Conservation (phyloP, 2,888 invertebrate species). For the Pristionchus japonicus region DNA sequence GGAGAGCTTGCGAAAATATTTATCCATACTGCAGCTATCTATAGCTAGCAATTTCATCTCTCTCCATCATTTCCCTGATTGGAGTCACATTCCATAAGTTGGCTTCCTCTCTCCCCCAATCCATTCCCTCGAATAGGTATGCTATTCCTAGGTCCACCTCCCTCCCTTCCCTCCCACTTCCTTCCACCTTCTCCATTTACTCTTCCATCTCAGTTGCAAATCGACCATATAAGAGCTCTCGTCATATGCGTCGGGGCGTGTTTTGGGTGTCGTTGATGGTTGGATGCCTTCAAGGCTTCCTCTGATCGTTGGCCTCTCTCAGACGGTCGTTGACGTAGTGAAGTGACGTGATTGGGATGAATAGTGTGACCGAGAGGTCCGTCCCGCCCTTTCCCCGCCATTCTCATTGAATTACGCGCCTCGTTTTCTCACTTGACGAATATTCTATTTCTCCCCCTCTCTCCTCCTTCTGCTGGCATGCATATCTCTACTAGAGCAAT, state of each 20-base stretch:
- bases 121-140: neutral
- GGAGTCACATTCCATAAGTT: neutral
- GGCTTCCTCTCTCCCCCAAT: neutral
- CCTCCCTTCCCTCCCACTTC: neutral
- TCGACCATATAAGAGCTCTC: neutral
- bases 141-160: slow-evolving; percentile 31
- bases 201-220: slow-evolving; percentile 2
- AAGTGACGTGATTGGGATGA: neutral
- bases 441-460: slow-evolving; percentile 7
- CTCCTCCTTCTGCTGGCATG: neutral
- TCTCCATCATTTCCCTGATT: neutral
- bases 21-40: neutral
- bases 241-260: neutral
- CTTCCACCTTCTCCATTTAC: slow-evolving; percentile 6
- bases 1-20: neutral
- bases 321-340: neutral
- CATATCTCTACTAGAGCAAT: neutral
- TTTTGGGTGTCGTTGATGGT: neutral
- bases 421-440: neutral
- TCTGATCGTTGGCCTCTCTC: neutral
- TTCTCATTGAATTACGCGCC: slow-evolving; percentile 17
- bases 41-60: neutral
- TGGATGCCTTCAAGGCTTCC: neutral
- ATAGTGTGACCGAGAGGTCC: neutral
- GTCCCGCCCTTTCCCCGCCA: neutral